phyloP scores from a whole-genome alignment of 2,888 invertebrate species.

The Melolontha melolontha region DNA sequence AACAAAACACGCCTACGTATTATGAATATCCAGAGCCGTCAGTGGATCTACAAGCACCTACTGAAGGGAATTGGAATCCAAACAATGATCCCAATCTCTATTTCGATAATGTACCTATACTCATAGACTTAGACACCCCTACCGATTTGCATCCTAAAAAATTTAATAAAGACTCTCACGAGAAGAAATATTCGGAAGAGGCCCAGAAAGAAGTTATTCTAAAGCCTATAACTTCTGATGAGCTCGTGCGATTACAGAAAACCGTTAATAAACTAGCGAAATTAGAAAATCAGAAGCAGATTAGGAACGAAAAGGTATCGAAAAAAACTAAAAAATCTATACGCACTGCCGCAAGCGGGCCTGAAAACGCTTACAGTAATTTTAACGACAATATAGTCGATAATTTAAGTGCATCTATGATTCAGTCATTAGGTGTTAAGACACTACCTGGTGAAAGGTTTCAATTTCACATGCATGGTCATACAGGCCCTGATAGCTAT shows the following conservation, averaged over 20 bases:
- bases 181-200: constrained; percentile 60
- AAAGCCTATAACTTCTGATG: constrained; percentile 63
- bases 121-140: constrained; percentile 63
- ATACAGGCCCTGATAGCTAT: constrained; percentile 84
- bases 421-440: constrained; percentile 55
- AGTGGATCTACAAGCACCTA: constrained; percentile 65
- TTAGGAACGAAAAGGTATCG: constrained; percentile 62
- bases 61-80: constrained; percentile 63
- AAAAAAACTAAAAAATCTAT: constrained; percentile 15
- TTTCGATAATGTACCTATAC: constrained; percentile 63
- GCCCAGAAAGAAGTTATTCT: constrained; percentile 67
- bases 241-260: constrained; percentile 59
- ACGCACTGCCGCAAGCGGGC: constrained; percentile 5
- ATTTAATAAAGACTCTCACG: constrained; percentile 67
- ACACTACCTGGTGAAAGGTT: constrained; percentile 66
- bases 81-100: constrained; percentile 61
- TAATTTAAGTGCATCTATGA: constrained; percentile 54
- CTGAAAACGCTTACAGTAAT: constrained; percentile 41
- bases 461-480: constrained; percentile 85
- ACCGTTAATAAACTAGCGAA: constrained; percentile 66
- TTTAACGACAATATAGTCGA: constrained; percentile 47
- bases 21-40: constrained; percentile 63
- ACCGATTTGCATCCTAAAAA: constrained; percentile 73
- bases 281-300: constrained; percentile 68
- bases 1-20: constrained; percentile 44